A percentile compares a stretch with the other conserved stretches of the same genome.
phyloP scores from a whole-genome alignment of 2,113 vertebrate genomes.

The Canis aureus region DNA sequence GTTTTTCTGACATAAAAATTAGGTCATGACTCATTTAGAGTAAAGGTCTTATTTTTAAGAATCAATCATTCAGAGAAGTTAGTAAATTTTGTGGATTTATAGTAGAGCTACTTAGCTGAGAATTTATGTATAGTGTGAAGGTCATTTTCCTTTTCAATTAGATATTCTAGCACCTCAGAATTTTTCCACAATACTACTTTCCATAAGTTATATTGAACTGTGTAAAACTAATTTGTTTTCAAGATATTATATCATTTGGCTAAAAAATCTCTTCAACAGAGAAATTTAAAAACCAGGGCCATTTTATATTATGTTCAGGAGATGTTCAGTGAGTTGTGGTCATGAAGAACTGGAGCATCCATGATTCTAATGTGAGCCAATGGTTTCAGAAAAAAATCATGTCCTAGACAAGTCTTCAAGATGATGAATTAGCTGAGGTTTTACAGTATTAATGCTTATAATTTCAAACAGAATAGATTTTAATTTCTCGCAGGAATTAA shows the following conservation, averaged over 20 bases:
- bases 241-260: background rate
- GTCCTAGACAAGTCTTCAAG: background rate
- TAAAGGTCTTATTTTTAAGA: constrained; percentile 2
- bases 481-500: constrained; percentile 73
- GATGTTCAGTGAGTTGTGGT: background rate
- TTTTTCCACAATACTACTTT: background rate
- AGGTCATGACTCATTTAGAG: background rate
- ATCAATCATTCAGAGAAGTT: background rate
- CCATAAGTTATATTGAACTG: background rate
- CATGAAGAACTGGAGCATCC: background rate
- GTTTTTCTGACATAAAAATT: constrained; percentile 33
- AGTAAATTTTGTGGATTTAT: background rate
- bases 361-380: background rate
- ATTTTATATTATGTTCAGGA: background rate
- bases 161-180: background rate
- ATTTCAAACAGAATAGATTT: constrained; percentile 62
- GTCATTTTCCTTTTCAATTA: constrained; percentile 20
- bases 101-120: background rate
- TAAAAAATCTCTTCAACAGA: background rate
- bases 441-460: background rate
- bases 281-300: background rate
- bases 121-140: background rate
- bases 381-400: background rate
- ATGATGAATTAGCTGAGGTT: background rate
- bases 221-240: constrained; percentile 44